These are phyloP conservation scores for Drosophila tropicalis DNA, from an alignment of 1,140 invertebrate genomes.

Conservation along the genomic window DNA sequence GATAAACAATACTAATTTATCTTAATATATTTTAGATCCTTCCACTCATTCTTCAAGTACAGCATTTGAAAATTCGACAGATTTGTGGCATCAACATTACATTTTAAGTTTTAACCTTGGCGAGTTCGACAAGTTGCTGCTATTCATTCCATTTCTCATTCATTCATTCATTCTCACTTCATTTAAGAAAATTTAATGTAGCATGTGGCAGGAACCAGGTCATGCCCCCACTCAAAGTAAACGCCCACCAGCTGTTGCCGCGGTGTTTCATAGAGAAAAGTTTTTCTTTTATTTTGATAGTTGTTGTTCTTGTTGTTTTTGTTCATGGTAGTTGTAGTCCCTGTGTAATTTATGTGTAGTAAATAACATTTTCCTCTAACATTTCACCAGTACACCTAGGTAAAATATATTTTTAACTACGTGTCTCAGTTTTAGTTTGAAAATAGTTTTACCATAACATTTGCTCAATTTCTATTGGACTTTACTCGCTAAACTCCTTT, in stretches of 20 bases:
- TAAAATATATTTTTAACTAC: too few species aligned
- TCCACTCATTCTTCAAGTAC: not conserved
- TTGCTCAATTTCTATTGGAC: too few species aligned
- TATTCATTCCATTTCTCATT: conserved; percentile 27
- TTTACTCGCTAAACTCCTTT: too few species aligned
- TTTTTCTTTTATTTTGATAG: conserved; percentile 36
- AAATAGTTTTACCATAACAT: too few species aligned
- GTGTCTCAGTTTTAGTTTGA: too few species aligned
- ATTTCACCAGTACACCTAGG: too few species aligned
- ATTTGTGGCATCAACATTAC: not conserved
- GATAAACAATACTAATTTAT: too few species aligned
- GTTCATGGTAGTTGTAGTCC: not conserved
- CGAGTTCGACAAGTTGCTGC: conserved; percentile 1
- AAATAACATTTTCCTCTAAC: conserved; percentile 51
- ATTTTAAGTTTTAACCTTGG: conserved; percentile 2
- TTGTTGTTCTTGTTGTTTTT: conserved; percentile 32
- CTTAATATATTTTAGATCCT: not conserved
- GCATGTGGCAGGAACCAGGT: conserved; percentile 39
- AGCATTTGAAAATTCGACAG: not conserved
- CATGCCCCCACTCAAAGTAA: conserved; percentile 23
- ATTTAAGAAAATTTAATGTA: too few species aligned
- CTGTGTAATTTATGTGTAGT: conserved; percentile 55
- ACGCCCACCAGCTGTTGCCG: conserved; percentile 17
- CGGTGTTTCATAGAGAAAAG: conserved; percentile 31
- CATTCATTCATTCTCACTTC: conserved; percentile 13